Base-by-base conservation (phyloP, 2,888 invertebrate genomes). In the Amphipyra berbera region DNA sequence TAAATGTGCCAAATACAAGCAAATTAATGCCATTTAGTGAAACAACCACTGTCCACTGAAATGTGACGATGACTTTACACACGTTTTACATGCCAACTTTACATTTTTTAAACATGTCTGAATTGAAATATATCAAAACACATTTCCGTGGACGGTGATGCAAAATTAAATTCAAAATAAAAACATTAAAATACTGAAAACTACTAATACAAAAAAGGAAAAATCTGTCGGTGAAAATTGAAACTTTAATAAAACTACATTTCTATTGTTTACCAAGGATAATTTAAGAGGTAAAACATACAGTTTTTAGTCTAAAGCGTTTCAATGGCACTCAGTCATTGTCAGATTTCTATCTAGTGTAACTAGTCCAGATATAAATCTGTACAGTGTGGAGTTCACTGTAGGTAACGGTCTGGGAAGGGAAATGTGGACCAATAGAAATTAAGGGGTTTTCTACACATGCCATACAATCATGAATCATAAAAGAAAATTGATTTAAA, bases 1-100 rank as follows among this genome's bases (percentile, higher is more conserved):
- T 53, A 69, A 68, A 72, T 79, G 73, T 74, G 74, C 75, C 53
- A 67, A 64, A 67, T 65, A 78, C 68, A 82, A 81, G 82, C 81
- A 63, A 68, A 72, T 61, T 61, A 77, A 66, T 63, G 27, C 35
- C 41, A 56, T 61, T 68, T 58, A 61, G 61, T 68, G 52, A 54
- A 70, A 62, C 54, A 56, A 50, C 49, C 47, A 54, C 12, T 69
- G 54, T 21, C 69, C 47, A 69, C 42, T 69, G 74, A 63, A 52
- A 42, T 55, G 48, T 50, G 35, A 54, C 45, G n/a, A 10, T 47
- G n/a, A 42, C 4, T 45, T 35, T 53, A 49, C 14, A 42, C 21
- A 54, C 2, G 40, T n/a, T 57, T 52, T 42, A 60, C 4, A 48
- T 46, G 44, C 71, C 35, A 47, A 40, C 12, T 50, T 30, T 9